Base-by-base conservation (phyloP, 2,888 invertebrate genomes). In the Drosophila tanythrix region DNA sequence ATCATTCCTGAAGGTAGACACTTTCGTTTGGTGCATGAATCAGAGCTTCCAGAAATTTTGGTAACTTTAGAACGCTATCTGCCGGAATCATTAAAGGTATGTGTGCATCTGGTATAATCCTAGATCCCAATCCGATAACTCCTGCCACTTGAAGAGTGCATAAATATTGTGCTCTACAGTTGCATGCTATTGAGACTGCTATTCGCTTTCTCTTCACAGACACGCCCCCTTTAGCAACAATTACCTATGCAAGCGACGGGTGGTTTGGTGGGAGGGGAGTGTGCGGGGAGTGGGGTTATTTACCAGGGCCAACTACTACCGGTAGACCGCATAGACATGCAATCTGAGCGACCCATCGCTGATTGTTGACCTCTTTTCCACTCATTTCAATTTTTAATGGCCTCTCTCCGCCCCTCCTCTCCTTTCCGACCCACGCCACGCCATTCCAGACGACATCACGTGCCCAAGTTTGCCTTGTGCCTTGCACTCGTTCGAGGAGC, bases 81-180 rank as follows among this genome's bases (percentile, higher is more conserved):
- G 94, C 97, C 97, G 92, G 96, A 97, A 94, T 96, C 97, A 92
- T 94, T 97, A 91, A 97, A 97, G 96, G 97, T 97, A 95, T 77
- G 83, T 81, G n/a, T 25, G 50, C 50, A 50, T 50, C 50, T 18
- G 31, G 46, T 46, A 25, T 25, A 1, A 25, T 46, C 25, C 27
- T 35, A 35, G 33, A 59, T n/a, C 46, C 31, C 25, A 25, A 59
- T 33, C 29, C 25, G 31, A 29, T 33, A 35, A 29, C 46, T 36
- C 29, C 52, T 38, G 35, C 51, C 58, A 78, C 72, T 74, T 51
- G 18, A 71, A 77, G 25, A 35, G 53, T 29, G 51, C 60, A 83
- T 79, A 68, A 64, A 58, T 53, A 59, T 35, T 52, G 21, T 29
- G 18, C 43, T 53, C 36, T 48, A 43, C 51, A 33, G 60, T 35